phyloP scores from a whole-genome alignment of 2,797 vertebrate species.

The Arctocebus calabarensis region DNA sequence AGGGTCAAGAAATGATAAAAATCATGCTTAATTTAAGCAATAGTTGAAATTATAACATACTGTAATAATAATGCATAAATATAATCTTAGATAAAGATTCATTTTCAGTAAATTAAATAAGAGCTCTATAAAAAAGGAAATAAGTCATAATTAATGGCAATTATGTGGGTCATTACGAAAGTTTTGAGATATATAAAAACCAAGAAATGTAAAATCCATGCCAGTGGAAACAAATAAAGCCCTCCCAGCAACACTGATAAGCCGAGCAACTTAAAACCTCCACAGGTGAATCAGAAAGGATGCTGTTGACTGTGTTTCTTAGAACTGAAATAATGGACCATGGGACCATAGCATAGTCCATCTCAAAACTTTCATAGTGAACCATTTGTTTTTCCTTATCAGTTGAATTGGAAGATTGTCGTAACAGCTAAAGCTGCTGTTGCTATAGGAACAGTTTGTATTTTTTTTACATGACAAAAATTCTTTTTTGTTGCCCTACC shows the following conservation, averaged over 20 bases:
- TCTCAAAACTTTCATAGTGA: too few relatives aligned
- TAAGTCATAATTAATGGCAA: neutral
- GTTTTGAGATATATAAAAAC: too few relatives aligned
- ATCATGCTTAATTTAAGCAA: slow-evolving; percentile 38
- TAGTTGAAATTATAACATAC: slow-evolving; percentile 11
- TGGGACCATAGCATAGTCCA: too few relatives aligned
- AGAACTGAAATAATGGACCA: too few relatives aligned
- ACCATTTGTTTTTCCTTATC: neutral
- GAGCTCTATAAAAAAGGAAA: neutral
- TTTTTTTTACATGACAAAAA: slow-evolving; percentile 17
- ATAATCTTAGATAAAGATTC: slow-evolving; percentile 38
- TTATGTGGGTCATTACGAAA: neutral
- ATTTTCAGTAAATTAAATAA: slow-evolving; percentile 25
- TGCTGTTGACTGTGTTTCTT: too few relatives aligned
- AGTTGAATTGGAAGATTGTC: slow-evolving; percentile 1
- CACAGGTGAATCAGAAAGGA: too few relatives aligned
- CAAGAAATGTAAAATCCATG: too few relatives aligned
- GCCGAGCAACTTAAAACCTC: too few relatives aligned
- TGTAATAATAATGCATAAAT: neutral
- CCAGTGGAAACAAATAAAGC: too few relatives aligned
- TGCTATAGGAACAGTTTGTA: neutral
- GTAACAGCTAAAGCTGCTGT: neutral
- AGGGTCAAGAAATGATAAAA: slow-evolving; percentile 23
- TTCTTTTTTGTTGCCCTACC: neutral
- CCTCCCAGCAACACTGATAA: too few relatives aligned